Base-by-base conservation (phyloP, 2,888 invertebrate genomes). In the Ganaspis brasiliensis region DNA sequence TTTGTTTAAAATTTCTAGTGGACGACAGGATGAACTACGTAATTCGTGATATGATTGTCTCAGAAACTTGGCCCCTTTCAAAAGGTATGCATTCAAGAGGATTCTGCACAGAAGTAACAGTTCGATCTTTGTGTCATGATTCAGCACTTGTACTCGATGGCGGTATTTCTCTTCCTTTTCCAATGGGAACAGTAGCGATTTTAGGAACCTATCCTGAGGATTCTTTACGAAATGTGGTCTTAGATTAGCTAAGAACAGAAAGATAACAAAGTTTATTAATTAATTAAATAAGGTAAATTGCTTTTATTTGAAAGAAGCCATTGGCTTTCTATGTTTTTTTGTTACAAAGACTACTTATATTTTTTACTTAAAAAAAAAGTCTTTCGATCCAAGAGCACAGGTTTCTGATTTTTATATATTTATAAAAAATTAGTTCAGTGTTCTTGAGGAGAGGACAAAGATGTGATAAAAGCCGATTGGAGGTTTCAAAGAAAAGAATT, bases 91-190 rank as follows among this genome's bases (percentile, higher is more conserved):
- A 95, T 52, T 95, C 96, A 0, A 93, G 97, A 67, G 97, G 96
- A 80, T 96, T 95, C 88, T 97, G 96, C 0, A 92, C 93, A 35
- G 94, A 94, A 70, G 94, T 98, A 72, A 94, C 94, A 71, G 94
- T 99, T 31, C 95, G 95, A 88, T 99, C 98, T 1, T 95, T 97
- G 79, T 99, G 99, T 92, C 95, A 95, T 87, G 97, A 98, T 91
- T 98, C 97, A 14, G 94, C 96, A 89, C 92, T 99, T 19, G 99
- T 99, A 0, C 95, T 99, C 24, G 99, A 99, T 91, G 99, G 99
- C 31, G 97, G 98, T 80, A 95, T 98, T 16, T 97, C 97, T 0
- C 97, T 97, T 89, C 95, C 96, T 0, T 99, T 99, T 92, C 99
- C 98, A 92, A 97, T 98, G 89, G 99, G 99, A 1, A 96, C 98